These are phyloP conservation scores for Crotophaga sulcirostris DNA, from an alignment of 2,113 vertebrate genomes.

Conservation along the genomic window DNA sequence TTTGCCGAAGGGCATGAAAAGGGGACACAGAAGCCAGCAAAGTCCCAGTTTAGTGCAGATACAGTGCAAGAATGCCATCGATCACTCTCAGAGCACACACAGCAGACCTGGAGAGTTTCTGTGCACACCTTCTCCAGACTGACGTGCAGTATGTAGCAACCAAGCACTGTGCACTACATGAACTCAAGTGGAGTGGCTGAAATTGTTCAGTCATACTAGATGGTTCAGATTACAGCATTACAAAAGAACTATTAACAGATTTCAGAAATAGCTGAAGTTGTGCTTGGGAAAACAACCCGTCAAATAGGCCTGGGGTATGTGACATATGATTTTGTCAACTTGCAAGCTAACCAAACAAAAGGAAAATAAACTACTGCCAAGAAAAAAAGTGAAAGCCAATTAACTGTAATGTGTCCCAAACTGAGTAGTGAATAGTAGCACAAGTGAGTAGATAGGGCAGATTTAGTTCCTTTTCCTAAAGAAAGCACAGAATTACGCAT, in stretches of 20 bases:
- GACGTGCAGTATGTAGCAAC: background rate
- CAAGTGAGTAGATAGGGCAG: background rate
- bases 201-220: background rate
- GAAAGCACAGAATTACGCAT: background rate
- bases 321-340: background rate
- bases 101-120: background rate
- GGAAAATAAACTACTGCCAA: background rate
- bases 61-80: background rate
- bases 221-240: background rate
- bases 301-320: background rate
- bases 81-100: background rate
- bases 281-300: background rate
- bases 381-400: background rate
- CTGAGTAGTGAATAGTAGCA: background rate
- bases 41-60: background rate
- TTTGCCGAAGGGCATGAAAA: background rate
- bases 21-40: background rate
- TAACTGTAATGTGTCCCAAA: background rate
- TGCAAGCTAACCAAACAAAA: background rate
- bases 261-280: background rate
- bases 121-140: background rate
- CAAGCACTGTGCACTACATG: no score
- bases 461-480: background rate
- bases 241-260: background rate
- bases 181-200: background rate